phyloP scores from a whole-genome alignment of 2,113 vertebrate species.

The Micromys minutus region DNA sequence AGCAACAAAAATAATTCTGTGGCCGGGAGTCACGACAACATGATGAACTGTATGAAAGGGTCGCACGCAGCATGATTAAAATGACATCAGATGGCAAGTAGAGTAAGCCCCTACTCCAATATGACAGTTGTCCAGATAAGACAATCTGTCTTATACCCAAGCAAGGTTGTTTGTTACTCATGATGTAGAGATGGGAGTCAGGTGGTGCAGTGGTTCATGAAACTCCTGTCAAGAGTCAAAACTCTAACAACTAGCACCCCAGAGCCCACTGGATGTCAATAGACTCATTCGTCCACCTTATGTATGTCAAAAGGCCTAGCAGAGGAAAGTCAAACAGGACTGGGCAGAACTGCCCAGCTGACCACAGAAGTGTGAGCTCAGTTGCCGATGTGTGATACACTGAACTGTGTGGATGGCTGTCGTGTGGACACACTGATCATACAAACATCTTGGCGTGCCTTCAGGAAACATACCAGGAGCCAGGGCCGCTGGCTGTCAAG shows the following conservation, averaged over 20 bases:
- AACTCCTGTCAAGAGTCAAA: background rate
- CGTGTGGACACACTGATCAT: background rate
- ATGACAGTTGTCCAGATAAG: background rate
- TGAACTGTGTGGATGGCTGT: background rate
- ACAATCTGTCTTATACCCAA: background rate
- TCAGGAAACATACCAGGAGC: background rate
- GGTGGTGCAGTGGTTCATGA: background rate
- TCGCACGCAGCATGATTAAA: background rate
- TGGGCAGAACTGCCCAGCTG: background rate
- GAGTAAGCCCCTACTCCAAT: background rate
- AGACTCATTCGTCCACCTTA: background rate
- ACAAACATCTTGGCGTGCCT: background rate
- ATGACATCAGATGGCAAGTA: background rate
- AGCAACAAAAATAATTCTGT: background rate
- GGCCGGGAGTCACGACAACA: background rate
- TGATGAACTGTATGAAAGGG: background rate
- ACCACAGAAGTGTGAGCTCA: background rate
- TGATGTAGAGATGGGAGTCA: background rate
- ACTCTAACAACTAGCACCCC: background rate
- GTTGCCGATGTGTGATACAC: background rate
- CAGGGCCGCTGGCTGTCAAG: background rate
- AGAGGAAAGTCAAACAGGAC: background rate
- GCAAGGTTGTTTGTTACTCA: background rate
- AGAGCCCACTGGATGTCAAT: background rate
- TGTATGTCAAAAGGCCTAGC: background rate